Conservation (phyloP, 2,888 invertebrate species). For the Morpho helenor region DNA sequence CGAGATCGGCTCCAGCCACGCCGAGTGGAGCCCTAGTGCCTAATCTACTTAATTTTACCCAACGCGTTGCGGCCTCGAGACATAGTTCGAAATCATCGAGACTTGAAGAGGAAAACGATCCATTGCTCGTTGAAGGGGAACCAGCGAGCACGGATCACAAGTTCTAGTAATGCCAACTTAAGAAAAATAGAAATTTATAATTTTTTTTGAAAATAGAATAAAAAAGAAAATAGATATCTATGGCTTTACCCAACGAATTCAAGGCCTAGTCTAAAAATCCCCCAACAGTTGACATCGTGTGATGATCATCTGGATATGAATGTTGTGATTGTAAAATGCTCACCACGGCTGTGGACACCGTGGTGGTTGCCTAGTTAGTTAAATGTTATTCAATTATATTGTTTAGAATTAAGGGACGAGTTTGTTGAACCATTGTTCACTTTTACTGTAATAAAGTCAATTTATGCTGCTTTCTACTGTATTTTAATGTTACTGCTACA, state of each 20-base stretch:
- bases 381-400: conserved; percentile 58
- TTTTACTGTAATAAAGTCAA: conserved; percentile 40
- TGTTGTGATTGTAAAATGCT: conserved; percentile 65
- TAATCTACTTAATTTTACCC: conserved; percentile 80
- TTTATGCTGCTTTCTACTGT: conserved; percentile 17
- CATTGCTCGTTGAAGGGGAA: conserved; percentile 75
- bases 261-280: conserved; percentile 39
- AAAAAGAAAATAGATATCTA: conserved; percentile 19
- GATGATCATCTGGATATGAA: conserved; percentile 43
- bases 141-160: conserved; percentile 55
- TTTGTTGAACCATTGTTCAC: conserved; percentile 76
- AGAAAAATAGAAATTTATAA: conserved; percentile 19
- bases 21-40: conserved; percentile 86
- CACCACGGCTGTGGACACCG: conserved; percentile 34
- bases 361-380: conserved; percentile 50
- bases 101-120: conserved; percentile 80
- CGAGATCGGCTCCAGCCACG: conserved; percentile 89
- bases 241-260: conserved; percentile 8
- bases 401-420: conserved; percentile 50
- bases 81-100: conserved; percentile 68
- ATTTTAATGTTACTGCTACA: not conserved
- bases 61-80: conserved; percentile 71
- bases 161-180: conserved; percentile 42
- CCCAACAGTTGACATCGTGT: conserved; percentile 31
- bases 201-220: conserved; percentile 13